Conservation (phyloP, 2,888 invertebrate species). For the Heliconius sara region DNA sequence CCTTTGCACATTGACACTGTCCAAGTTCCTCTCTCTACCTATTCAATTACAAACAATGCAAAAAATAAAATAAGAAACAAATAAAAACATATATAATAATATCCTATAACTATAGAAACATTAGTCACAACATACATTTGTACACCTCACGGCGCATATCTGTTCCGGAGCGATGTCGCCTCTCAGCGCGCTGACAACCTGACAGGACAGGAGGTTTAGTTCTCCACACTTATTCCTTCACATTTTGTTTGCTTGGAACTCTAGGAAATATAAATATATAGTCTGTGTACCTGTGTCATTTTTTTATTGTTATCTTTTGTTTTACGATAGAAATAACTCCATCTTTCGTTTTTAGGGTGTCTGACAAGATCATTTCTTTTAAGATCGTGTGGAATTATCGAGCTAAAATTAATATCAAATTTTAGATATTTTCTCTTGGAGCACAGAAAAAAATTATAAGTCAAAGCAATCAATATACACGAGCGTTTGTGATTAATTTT, state of each 20-base stretch:
- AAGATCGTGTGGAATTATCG: too few species aligned
- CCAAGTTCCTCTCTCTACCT: neutral
- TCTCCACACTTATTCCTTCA: neutral
- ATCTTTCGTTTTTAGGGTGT: neutral
- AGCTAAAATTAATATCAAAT: too few species aligned
- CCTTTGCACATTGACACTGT: neutral
- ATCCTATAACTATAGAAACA: neutral
- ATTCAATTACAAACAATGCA: neutral
- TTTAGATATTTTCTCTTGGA: too few species aligned
- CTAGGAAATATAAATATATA: neutral
- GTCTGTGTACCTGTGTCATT: neutral
- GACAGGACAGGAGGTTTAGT: slow-evolving; percentile 9
- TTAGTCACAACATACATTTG: neutral
- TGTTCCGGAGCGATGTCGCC: slow-evolving; percentile 15
- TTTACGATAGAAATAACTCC: neutral
- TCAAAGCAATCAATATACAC: too few species aligned
- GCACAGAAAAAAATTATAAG: too few species aligned
- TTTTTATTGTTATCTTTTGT: neutral
- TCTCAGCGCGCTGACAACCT: slow-evolving; percentile 15
- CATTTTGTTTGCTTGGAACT: neutral
- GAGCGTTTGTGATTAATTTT: too few species aligned
- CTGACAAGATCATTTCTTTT: too few species aligned
- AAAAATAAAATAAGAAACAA: neutral
- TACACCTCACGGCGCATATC: slow-evolving; percentile 23
- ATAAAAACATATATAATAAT: neutral